A percentile compares a stretch with the other conserved stretches of the same genome.
phyloP scores from a whole-genome alignment of 2,797 vertebrate species.

The Meriones psammophilus region DNA sequence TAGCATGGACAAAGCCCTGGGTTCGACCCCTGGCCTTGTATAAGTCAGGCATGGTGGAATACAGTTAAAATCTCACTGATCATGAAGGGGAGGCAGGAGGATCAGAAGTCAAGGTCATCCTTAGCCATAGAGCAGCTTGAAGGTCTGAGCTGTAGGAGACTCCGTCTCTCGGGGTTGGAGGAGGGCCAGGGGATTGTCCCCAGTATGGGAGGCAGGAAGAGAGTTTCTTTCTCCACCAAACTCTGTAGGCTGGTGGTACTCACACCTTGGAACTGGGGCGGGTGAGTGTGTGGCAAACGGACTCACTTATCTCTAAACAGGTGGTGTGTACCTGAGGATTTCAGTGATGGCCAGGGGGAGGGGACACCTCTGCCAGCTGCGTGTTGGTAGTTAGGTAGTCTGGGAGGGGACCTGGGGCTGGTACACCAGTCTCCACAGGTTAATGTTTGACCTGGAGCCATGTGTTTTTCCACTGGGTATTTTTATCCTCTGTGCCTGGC shows the following conservation, averaged over 20 bases:
- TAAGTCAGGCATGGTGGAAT: background rate
- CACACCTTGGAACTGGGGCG: background rate
- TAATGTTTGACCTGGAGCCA: slow-evolving; percentile 89
- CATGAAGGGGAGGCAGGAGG: background rate
- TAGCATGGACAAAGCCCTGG: background rate
- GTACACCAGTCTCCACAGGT: slow-evolving; percentile 79
- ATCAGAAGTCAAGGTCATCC: background rate
- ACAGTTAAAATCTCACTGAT: background rate
- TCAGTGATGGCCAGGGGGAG: background rate
- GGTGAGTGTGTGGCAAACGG: background rate
- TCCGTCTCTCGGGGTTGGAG: background rate
- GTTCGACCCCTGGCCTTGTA: too few relatives aligned
- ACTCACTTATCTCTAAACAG: background rate
- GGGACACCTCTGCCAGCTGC: background rate
- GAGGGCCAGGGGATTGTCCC: background rate
- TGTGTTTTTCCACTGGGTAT: slow-evolving; percentile 89
- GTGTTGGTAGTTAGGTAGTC: slow-evolving; percentile 60
- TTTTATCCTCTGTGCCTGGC: slow-evolving; percentile 88
- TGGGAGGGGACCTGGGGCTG: slow-evolving; percentile 82
- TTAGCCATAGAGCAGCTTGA: background rate
- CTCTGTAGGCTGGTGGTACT: background rate
- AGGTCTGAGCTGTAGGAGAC: background rate
- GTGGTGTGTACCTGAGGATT: background rate
- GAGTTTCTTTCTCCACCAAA: background rate
- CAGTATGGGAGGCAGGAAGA: background rate